These are phyloP conservation scores for Lethrus apterus DNA, from an alignment of 1,140 invertebrate species.

Conservation along the genomic window DNA sequence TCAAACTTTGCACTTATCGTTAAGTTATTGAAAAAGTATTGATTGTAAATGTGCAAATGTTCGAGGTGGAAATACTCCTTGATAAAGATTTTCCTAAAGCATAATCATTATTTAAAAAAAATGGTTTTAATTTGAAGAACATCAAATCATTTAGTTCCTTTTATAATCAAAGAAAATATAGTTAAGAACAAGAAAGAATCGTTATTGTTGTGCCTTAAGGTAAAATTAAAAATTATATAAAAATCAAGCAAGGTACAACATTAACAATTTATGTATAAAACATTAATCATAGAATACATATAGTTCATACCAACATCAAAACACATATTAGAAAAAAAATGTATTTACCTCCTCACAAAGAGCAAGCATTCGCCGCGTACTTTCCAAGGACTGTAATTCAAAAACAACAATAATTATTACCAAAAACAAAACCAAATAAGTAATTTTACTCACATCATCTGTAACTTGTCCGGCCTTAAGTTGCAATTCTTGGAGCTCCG, in stretches of 20 bases:
- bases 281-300: slow-evolving; percentile 54
- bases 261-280: neutral
- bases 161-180: no score
- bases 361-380: slow-evolving; percentile 90
- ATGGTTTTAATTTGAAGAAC: neutral
- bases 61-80: slow-evolving; percentile 7
- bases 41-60: neutral
- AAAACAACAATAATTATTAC: slow-evolving; percentile 43
- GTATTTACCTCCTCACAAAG: slow-evolving; percentile 93
- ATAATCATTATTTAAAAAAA: slow-evolving; percentile 3
- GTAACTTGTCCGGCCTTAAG: slow-evolving; percentile 77
- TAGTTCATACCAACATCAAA: slow-evolving; percentile 43
- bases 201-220: no score
- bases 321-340: slow-evolving; percentile 21
- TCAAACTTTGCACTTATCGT: neutral
- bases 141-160: neutral
- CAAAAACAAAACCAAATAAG: neutral
- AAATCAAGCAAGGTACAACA: no score
- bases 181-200: no score
- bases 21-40: neutral
- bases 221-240: no score
- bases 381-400: slow-evolving; percentile 91
- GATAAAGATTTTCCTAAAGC: slow-evolving; percentile 11
- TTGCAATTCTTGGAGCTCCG: slow-evolving; percentile 86
- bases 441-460: slow-evolving; percentile 66